Conservation (phyloP, 2,113 vertebrate genomes). For the Chaetodon auriga region DNA sequence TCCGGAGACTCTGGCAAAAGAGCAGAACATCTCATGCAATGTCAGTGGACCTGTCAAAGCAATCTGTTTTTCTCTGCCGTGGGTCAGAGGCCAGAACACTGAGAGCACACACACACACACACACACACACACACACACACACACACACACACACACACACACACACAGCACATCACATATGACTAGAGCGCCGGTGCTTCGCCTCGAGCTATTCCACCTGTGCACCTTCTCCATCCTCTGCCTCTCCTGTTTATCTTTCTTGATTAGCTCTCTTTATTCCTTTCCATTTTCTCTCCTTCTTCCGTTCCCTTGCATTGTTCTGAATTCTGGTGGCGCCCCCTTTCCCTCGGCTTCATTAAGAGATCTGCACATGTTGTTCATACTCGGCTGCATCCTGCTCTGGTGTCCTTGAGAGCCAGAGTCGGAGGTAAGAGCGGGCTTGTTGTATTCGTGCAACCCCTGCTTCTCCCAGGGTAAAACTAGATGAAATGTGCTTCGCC, state of each 20-base stretch:
- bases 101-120: constrained; percentile 8
- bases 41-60: constrained; percentile 66
- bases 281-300: not conserved
- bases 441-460: constrained; percentile 38
- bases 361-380: constrained; percentile 48
- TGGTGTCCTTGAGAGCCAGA: constrained; percentile 69
- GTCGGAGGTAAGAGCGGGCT: constrained; percentile 35
- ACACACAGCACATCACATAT: constrained; percentile 14
- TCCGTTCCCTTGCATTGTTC: not conserved
- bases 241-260: constrained; percentile 12
- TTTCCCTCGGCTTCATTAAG: constrained; percentile 62
- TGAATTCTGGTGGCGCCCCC: constrained; percentile 25
- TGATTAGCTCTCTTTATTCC: constrained; percentile 15
- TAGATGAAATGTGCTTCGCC: constrained; percentile 49
- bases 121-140: constrained; percentile 15
- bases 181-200: constrained; percentile 17
- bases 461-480: constrained; percentile 47
- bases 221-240: not conserved
- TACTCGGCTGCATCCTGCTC: constrained; percentile 35
- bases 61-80: constrained; percentile 56
- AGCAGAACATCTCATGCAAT: constrained; percentile 57
- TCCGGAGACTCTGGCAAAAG: constrained; percentile 62
- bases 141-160: constrained; percentile 1
- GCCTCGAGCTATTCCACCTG: constrained; percentile 55
- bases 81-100: constrained; percentile 53